Evolutionary conservation across 2,113 vertebrate species (phyloP).

Genomic region (Pheucticus melanocephalus): DNA sequence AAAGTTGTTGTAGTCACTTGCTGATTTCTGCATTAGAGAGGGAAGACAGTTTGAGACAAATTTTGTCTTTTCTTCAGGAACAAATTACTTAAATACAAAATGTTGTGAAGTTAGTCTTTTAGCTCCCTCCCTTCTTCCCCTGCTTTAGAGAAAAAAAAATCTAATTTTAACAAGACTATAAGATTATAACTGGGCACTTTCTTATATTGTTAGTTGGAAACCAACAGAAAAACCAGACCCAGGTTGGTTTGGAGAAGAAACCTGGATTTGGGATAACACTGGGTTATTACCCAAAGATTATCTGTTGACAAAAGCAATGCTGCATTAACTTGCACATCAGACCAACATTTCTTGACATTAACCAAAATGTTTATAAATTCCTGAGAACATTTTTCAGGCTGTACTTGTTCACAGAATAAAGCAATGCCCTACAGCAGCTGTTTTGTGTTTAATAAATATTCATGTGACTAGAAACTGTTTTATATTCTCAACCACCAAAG

Average conservation of each 20-base stretch:
- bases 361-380: neutral
- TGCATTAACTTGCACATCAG: neutral
- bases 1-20: slow-evolving; percentile 93
- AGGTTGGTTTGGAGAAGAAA: neutral
- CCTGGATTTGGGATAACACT: neutral
- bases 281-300: neutral
- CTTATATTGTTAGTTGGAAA: neutral
- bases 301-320: neutral
- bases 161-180: rapidly evolving
- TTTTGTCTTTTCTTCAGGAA: neutral
- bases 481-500: neutral
- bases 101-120: neutral
- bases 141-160: neutral
- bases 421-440: neutral
- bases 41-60: neutral
- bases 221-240: neutral
- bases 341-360: neutral
- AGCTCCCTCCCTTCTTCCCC: neutral
- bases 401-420: neutral
- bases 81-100: neutral
- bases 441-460: neutral
- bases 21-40: slow-evolving; percentile 79
- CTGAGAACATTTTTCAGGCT: neutral
- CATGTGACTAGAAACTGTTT: neutral
- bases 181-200: neutral